Percentiles rank a stretch among this genome's conserved stretches.
phyloP scores from a whole-genome alignment of 2,888 invertebrate species.

The Metopia argyrocephala region DNA sequence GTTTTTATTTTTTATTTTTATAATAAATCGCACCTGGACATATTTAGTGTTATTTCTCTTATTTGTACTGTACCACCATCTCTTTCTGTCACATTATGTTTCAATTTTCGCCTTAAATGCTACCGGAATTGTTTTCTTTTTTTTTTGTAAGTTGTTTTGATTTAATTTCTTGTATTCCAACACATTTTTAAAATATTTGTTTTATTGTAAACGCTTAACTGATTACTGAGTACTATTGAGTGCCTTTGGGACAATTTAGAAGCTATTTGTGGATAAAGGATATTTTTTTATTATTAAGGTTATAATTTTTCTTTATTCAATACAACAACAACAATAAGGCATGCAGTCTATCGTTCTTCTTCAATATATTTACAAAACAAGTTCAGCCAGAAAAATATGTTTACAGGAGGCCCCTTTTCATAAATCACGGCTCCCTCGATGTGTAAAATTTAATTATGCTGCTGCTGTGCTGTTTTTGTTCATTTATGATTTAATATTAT shows the following conservation, averaged over 20 bases:
- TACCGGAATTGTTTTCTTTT: slow-evolving; percentile 41
- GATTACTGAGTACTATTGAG: not conserved
- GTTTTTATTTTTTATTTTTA: slow-evolving; percentile 25
- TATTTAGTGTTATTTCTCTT: slow-evolving; percentile 65
- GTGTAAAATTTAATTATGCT: slow-evolving; percentile 62
- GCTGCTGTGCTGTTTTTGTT: slow-evolving; percentile 17
- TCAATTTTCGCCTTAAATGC: not conserved
- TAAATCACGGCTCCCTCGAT: slow-evolving; percentile 43
- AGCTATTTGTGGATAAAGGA: no score
- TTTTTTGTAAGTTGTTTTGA: not conserved
- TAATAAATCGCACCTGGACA: slow-evolving; percentile 75
- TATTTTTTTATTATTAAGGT: no score
- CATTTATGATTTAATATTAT: not conserved
- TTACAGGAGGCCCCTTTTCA: no score
- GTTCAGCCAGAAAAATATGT: slow-evolving; percentile 6
- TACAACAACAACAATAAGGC: not conserved
- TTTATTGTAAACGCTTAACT: slow-evolving; percentile 8
- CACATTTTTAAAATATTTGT: slow-evolving; percentile 12
- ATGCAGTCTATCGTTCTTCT: no score
- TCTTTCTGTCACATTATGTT: slow-evolving; percentile 14
- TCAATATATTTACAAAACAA: slow-evolving; percentile 23
- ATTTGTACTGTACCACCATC: slow-evolving; percentile 21
- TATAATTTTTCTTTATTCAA: not conserved
- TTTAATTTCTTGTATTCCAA: slow-evolving; percentile 23
- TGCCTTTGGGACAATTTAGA: slow-evolving; percentile 53